A percentile compares a stretch with the other conserved stretches of the same genome.
These are phyloP conservation scores for Hippocampus kuda DNA, from an alignment of 2,797 vertebrate species.

Conservation along the genomic window DNA sequence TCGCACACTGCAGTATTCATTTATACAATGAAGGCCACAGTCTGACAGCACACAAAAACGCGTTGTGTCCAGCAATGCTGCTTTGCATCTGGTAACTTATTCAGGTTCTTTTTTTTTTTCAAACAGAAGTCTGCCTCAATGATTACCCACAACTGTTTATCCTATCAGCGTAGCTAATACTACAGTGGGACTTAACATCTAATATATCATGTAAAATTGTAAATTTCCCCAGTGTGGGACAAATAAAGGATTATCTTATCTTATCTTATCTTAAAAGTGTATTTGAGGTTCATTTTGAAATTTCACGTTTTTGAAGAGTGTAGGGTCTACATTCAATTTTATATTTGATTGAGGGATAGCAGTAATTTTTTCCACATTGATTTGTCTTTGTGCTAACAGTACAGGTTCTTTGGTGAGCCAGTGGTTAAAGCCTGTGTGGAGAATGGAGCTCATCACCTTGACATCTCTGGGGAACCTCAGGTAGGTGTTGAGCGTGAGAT, in stretches of 20 bases:
- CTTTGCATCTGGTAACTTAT: conserved; percentile 13
- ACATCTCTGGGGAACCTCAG: conserved; percentile 91
- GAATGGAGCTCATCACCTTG: conserved; percentile 84
- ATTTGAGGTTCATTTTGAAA: not conserved
- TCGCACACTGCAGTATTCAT: conserved; percentile 13
- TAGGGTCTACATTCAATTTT: not conserved
- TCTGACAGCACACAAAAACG: conserved; percentile 35
- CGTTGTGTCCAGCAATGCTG: conserved; percentile 34
- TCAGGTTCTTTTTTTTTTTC: conserved; percentile 17
- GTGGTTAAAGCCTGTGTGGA: conserved; percentile 88
- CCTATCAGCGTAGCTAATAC: no score
- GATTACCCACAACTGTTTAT: no score
- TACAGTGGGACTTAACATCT: no score
- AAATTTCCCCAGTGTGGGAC: no score
- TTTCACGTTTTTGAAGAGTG: not conserved
- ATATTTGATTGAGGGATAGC: not conserved
- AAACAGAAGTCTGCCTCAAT: not conserved
- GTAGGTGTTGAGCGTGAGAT: not conserved
- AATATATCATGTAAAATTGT: not conserved
- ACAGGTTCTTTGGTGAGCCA: conserved; percentile 77
- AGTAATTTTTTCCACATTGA: not conserved
- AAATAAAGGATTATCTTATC: no score
- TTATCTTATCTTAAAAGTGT: no score
- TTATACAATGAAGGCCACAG: conserved; percentile 36
- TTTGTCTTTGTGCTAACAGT: conserved; percentile 27